A percentile compares a stretch with the other conserved stretches of the same genome.
These are phyloP conservation scores for Dinoponera quadriceps DNA, from an alignment of 1,140 invertebrate genomes.

Conservation along the genomic window DNA sequence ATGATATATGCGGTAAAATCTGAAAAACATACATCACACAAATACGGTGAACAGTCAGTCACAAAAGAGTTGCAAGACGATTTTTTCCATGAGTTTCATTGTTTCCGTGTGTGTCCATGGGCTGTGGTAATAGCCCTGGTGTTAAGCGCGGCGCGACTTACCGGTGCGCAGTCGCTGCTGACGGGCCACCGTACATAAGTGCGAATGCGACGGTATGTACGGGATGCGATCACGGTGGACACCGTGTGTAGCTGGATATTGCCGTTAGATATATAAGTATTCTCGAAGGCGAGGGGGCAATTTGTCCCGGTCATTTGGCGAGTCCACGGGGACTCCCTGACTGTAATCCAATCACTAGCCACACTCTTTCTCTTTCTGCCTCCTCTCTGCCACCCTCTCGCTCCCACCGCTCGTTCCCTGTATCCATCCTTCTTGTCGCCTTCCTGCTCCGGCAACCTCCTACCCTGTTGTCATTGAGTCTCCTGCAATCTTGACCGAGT, in stretches of 20 bases:
- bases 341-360: slow-evolving; percentile 86
- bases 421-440: slow-evolving; percentile 30
- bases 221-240: slow-evolving; percentile 69
- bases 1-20: no score
- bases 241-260: slow-evolving; percentile 82
- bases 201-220: slow-evolving; percentile 38
- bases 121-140: slow-evolving; percentile 22
- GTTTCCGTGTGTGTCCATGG: not conserved
- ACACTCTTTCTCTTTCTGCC: slow-evolving; percentile 77
- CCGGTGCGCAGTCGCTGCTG: slow-evolving; percentile 23
- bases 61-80: no score
- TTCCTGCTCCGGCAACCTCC: slow-evolving; percentile 41
- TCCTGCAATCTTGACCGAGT: slow-evolving; percentile 73
- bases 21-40: no score
- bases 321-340: slow-evolving; percentile 85
- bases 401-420: slow-evolving; percentile 6
- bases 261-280: slow-evolving; percentile 85
- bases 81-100: not conserved
- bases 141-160: slow-evolving; percentile 36
- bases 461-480: slow-evolving; percentile 68
- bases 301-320: slow-evolving; percentile 86
- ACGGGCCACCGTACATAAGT: slow-evolving; percentile 68
- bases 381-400: slow-evolving; percentile 43
- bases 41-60: no score
- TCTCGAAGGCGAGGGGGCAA: slow-evolving; percentile 86